A percentile compares a stretch with the other conserved stretches of the same genome.
Evolutionary conservation across 2,797 vertebrate species (phyloP).

Genomic region (Chaunax sp.): DNA sequence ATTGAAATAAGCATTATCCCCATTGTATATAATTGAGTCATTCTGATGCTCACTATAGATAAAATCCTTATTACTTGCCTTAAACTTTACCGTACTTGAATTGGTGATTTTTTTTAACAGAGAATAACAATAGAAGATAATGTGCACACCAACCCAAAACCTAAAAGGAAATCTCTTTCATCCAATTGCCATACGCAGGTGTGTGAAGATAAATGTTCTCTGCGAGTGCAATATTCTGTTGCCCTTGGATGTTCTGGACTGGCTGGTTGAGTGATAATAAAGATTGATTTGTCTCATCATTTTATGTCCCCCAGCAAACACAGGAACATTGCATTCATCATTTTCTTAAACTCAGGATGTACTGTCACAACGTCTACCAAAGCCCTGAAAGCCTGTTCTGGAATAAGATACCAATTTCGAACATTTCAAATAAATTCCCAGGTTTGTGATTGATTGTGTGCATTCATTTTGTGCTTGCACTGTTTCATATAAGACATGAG

Average conservation of each 20-base stretch:
- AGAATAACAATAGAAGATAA: not conserved
- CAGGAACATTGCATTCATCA: constrained; percentile 71
- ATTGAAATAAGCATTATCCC: constrained; percentile 57
- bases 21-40: constrained; percentile 51
- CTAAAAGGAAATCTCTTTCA: not conserved
- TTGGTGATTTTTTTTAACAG: constrained; percentile 24
- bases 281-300: constrained; percentile 78
- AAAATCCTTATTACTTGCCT: constrained; percentile 24
- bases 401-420: constrained; percentile 42
- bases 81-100: constrained; percentile 6
- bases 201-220: constrained; percentile 66
- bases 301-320: constrained; percentile 69
- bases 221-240: constrained; percentile 70
- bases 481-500: constrained; percentile 41
- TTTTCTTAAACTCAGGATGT: constrained; percentile 63
- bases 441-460: constrained; percentile 45
- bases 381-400: constrained; percentile 37
- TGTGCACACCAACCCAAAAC: not conserved
- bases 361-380: constrained; percentile 49
- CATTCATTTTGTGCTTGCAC: constrained; percentile 35
- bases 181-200: constrained; percentile 44
- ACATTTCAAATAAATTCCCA: constrained; percentile 52
- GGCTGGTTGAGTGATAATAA: constrained; percentile 65
- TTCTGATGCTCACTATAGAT: constrained; percentile 46
- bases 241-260: constrained; percentile 74